A percentile compares a stretch with the other conserved stretches of the same genome.
Conservation (phyloP, 2,797 vertebrate genomes). For the Micrastur ruficollis region DNA sequence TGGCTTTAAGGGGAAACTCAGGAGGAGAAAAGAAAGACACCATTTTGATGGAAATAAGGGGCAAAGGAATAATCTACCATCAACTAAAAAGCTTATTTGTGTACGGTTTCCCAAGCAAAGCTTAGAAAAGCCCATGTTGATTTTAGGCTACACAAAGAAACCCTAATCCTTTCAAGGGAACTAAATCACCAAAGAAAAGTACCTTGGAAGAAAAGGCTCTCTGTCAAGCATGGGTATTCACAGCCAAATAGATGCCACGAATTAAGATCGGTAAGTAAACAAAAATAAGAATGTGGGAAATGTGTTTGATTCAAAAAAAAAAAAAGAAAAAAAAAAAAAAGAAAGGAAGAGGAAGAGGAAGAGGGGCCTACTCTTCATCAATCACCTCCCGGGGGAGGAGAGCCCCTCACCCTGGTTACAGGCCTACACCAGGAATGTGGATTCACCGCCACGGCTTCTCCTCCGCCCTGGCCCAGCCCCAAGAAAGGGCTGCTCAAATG, state of each 20-base stretch:
- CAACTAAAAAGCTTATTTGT: constrained; percentile 89
- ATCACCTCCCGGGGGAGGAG: constrained; percentile 50
- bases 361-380: constrained; percentile 70
- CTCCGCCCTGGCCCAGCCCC: constrained; percentile 58
- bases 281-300: constrained; percentile 91
- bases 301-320: constrained; percentile 57
- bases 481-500: constrained; percentile 69
- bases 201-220: constrained; percentile 85
- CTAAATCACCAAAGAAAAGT: constrained; percentile 88
- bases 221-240: constrained; percentile 88
- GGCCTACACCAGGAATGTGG: constrained; percentile 77
- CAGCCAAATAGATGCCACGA: constrained; percentile 84
- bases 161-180: constrained; percentile 95
- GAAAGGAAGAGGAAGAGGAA: constrained; percentile 20
- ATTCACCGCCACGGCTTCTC: constrained; percentile 71
- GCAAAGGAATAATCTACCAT: constrained; percentile 87
- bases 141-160: constrained; percentile 93
- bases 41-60: constrained; percentile 95
- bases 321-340: not conserved
- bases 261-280: constrained; percentile 88
- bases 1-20: constrained; percentile 80
- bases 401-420: constrained; percentile 70
- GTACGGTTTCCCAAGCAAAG: constrained; percentile 90
- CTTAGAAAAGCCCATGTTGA: constrained; percentile 90
- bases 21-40: constrained; percentile 80